Percentiles rank a stretch among this genome's conserved stretches.
Conservation (phyloP, 2,888 invertebrate genomes). For the Patella depressa region DNA sequence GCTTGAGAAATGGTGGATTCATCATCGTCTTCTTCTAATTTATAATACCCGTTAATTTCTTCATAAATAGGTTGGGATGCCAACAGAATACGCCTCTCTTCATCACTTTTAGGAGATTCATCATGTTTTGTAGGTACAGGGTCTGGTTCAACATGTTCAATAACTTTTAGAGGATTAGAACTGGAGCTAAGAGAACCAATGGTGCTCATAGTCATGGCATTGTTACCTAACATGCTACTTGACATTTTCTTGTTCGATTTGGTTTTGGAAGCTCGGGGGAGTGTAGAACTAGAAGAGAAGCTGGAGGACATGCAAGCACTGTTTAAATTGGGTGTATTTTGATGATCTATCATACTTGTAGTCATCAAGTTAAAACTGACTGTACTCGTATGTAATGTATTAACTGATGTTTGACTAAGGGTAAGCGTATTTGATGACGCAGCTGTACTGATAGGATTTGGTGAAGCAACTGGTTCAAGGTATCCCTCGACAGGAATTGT, state of each 20-base stretch:
- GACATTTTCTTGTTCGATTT: neutral
- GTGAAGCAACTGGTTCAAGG: slow-evolving; percentile 52
- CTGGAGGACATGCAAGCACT: neutral
- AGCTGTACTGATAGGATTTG: slow-evolving; percentile 28
- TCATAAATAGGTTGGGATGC: slow-evolving; percentile 65
- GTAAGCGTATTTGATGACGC: neutral
- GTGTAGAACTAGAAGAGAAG: slow-evolving; percentile 3
- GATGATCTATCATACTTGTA: slow-evolving; percentile 1
- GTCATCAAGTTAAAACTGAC: neutral
- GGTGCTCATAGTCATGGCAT: neutral
- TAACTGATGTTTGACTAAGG: slow-evolving; percentile 13
- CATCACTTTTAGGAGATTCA: slow-evolving; percentile 38
- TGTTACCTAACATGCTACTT: neutral
- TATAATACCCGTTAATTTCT: slow-evolving; percentile 54
- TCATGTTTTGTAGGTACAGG: slow-evolving; percentile 11
- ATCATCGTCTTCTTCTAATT: slow-evolving; percentile 13
- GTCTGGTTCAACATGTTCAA: neutral
- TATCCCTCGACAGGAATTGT: slow-evolving; percentile 56
- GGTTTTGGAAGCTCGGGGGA: slow-evolving; percentile 4
- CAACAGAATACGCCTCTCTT: slow-evolving; percentile 49
- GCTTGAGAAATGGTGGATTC: slow-evolving; percentile 17
- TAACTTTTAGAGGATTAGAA: neutral
- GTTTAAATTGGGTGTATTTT: neutral
- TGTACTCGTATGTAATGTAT: neutral
- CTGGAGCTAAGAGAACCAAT: neutral